Conservation (phyloP, 2,888 invertebrate species). For the Agrotis puta region DNA sequence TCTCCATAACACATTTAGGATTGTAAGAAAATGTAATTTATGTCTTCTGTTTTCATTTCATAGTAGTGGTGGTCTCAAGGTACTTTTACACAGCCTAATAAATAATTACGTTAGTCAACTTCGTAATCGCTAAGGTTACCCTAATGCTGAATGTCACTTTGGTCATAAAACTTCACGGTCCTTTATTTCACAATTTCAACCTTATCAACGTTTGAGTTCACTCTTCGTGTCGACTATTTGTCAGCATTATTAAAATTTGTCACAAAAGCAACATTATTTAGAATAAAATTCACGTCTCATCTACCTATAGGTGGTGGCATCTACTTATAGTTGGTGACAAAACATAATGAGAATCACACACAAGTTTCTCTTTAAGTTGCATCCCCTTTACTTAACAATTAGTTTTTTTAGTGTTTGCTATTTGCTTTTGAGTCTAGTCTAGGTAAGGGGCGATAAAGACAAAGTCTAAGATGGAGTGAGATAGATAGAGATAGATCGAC, state of each 20-base stretch:
- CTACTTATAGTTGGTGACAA: neutral
- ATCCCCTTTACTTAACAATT: too few relatives aligned
- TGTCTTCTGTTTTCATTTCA: constrained; percentile 39
- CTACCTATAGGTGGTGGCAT: too few relatives aligned
- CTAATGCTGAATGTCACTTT: neutral
- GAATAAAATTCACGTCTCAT: too few relatives aligned
- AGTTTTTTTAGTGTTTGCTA: too few relatives aligned
- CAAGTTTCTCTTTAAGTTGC: too few relatives aligned
- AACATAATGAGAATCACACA: too few relatives aligned
- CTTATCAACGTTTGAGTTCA: neutral
- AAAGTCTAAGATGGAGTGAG: too few relatives aligned
- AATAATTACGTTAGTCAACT: too few relatives aligned
- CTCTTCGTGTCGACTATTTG: neutral
- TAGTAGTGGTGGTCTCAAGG: constrained; percentile 4
- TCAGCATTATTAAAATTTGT: neutral
- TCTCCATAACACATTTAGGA: constrained; percentile 54
- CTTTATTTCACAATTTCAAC: neutral
- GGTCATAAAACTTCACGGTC: neutral
- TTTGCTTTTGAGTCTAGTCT: too few relatives aligned
- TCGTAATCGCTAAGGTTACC: neutral
- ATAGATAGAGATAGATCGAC: neutral
- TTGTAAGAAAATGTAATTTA: constrained; percentile 47
- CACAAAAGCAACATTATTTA: neutral
- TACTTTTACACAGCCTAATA: neutral
- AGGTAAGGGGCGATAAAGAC: too few relatives aligned